Evolutionary conservation across 2,113 vertebrate species (phyloP).

Genomic region (Prietella phreatophila): DNA sequence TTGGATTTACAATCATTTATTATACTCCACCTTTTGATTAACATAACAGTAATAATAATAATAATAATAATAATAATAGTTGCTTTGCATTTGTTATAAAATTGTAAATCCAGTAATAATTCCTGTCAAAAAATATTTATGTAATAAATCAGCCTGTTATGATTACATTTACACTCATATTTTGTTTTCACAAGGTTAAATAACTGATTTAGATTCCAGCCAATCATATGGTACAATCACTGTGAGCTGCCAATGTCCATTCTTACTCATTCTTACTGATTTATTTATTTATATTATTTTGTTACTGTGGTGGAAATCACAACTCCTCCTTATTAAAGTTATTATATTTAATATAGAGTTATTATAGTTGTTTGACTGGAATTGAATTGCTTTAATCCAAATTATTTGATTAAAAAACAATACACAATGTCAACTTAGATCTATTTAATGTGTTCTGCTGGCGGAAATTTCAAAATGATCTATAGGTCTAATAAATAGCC

Average conservation of each 20-base stretch:
- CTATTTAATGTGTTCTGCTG: not conserved
- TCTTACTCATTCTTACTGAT: not conserved
- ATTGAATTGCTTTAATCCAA: not conserved
- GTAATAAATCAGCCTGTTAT: not conserved
- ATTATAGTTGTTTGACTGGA: not conserved
- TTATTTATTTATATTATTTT: no score
- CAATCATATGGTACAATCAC: not conserved
- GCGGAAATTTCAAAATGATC: not conserved
- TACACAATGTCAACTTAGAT: not conserved
- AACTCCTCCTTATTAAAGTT: not conserved
- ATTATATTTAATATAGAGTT: not conserved
- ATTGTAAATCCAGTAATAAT: not conserved
- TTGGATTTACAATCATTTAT: not conserved
- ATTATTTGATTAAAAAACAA: not conserved
- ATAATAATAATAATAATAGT: no score
- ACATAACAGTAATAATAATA: no score
- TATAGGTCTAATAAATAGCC: not conserved
- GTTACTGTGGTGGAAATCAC: not conserved
- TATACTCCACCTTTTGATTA: no score
- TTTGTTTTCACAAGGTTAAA: not conserved
- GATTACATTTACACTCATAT: not conserved
- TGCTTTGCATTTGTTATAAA: not conserved
- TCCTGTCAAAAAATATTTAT: not conserved
- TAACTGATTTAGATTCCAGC: not conserved
- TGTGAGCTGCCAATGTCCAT: not conserved